Percentiles rank a stretch among this genome's conserved stretches.
phyloP scores from a whole-genome alignment of 2,113 vertebrate species.

The Megaleporinus macrocephalus region DNA sequence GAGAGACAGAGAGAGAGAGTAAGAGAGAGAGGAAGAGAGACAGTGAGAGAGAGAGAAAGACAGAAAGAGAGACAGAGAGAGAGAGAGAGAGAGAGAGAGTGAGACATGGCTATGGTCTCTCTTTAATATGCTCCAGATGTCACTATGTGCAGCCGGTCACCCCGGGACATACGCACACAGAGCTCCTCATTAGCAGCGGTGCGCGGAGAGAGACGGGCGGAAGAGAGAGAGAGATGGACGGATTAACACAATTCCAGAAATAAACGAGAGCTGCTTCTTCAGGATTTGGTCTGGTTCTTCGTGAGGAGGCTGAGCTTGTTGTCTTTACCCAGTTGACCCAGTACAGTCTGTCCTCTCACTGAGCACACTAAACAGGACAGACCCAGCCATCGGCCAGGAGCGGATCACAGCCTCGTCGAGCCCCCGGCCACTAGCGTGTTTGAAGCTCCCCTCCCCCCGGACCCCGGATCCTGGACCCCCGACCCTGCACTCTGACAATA shows the following conservation, averaged over 20 bases:
- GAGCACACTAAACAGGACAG: no score
- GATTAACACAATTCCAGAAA: conserved; percentile 74
- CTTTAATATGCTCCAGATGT: conserved; percentile 72
- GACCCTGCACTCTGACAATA: no score
- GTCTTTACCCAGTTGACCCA: no score
- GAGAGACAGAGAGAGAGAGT: conserved; percentile 1
- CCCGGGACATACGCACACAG: conserved; percentile 15
- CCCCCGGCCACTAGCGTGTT: no score
- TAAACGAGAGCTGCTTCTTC: conserved; percentile 64
- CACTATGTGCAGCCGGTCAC: conserved; percentile 62
- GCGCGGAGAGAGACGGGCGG: conserved; percentile 53
- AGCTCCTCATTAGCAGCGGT: conserved; percentile 67
- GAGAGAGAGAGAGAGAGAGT: conserved; percentile 4
- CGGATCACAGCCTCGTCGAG: no score
- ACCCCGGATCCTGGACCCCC: no score
- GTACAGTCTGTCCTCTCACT: no score
- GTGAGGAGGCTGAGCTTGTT: no score
- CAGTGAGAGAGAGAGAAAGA: not conserved
- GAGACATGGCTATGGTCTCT: conserved; percentile 48
- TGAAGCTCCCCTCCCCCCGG: no score
- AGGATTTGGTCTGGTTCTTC: not conserved
- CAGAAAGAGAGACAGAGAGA: conserved; percentile 3
- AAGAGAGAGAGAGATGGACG: conserved; percentile 58
- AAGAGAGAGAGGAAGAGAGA: no score
- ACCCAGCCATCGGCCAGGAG: no score